Percentiles rank a stretch among this genome's conserved stretches.
phyloP scores from a whole-genome alignment of 2,888 invertebrate species.

The Helobdella robusta region DNA sequence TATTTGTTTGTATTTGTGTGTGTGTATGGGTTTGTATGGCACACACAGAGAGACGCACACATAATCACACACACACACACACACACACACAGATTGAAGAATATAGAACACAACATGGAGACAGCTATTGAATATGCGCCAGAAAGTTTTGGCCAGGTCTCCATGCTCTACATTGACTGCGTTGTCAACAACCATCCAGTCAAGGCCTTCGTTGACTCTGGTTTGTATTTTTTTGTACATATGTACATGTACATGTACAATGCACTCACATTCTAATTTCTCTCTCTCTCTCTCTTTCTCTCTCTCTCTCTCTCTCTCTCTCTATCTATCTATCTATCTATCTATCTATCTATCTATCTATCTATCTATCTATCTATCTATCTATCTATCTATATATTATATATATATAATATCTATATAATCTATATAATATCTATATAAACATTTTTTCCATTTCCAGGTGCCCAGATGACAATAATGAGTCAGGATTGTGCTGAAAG shows the following conservation, averaged over 20 bases:
- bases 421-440: no score
- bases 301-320: no score
- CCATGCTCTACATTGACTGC: slow-evolving; percentile 94
- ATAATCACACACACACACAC: background rate
- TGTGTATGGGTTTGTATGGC: background rate
- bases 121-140: slow-evolving; percentile 97
- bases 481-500: slow-evolving; percentile 87
- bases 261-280: no score
- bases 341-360: no score
- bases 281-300: no score
- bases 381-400: no score
- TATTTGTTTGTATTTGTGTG: background rate
- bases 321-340: no score
- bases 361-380: no score
- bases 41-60: background rate
- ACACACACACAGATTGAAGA: slow-evolving; percentile 54
- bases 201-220: slow-evolving; percentile 96
- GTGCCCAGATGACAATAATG: slow-evolving; percentile 96
- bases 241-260: no score
- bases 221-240: slow-evolving; percentile 49
- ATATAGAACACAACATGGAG: slow-evolving; percentile 96
- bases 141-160: slow-evolving; percentile 92
- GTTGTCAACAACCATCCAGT: slow-evolving; percentile 90
- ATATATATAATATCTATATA: no score
- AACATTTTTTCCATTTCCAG: slow-evolving; percentile 49